Conservation (phyloP, 2,888 invertebrate species). For the Hyppa rectilinea region DNA sequence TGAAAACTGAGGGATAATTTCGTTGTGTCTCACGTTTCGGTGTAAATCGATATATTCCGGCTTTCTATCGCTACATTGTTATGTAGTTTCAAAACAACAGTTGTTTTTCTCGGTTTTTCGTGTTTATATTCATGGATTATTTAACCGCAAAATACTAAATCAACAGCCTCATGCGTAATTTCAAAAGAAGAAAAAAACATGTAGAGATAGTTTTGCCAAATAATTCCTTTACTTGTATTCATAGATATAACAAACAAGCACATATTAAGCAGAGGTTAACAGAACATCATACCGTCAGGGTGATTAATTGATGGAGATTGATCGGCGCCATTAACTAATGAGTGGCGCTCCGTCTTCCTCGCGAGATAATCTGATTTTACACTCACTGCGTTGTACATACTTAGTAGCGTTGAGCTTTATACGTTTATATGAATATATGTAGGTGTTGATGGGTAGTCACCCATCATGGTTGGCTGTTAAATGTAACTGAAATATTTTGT, state of each 20-base stretch:
- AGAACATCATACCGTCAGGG: constrained; percentile 43
- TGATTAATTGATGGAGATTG: constrained; percentile 70
- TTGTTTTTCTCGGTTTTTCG: no score
- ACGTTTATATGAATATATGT: background rate
- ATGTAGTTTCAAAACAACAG: background rate
- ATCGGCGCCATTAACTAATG: constrained; percentile 71
- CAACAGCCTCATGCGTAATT: background rate
- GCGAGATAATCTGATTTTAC: constrained; percentile 60
- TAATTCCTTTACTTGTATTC: background rate
- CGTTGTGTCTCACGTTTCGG: background rate
- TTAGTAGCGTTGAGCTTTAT: constrained; percentile 16
- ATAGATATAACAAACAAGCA: background rate
- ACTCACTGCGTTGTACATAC: constrained; percentile 24
- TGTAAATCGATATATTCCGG: background rate
- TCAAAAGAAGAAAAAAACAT: background rate
- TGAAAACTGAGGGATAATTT: background rate
- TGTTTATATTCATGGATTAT: background rate
- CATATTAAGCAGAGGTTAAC: constrained; percentile 42
- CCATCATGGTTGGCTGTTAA: no score
- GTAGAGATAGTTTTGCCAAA: background rate
- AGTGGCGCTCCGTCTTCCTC: constrained; percentile 62
- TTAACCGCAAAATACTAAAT: background rate
- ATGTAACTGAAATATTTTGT: background rate
- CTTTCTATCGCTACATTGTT: background rate
- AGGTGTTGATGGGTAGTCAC: background rate